Evolutionary conservation across 1,140 invertebrate species (phyloP).

Genomic region (Medauroidea extradentata): DNA sequence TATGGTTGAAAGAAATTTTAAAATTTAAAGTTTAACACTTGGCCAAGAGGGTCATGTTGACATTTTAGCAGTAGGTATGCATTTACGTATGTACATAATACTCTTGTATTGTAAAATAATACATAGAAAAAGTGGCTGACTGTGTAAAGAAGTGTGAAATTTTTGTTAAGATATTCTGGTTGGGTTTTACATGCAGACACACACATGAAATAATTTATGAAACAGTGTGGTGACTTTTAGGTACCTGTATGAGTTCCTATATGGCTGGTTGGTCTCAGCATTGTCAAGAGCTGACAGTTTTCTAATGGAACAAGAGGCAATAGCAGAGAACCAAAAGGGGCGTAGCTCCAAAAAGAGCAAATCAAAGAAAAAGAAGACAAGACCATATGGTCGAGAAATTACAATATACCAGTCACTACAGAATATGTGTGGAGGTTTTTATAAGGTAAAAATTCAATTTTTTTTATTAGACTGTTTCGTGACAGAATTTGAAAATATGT

Average conservation of each 20-base stretch:
- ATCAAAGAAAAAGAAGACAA: conserved; percentile 63
- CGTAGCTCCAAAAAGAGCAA: conserved; percentile 51
- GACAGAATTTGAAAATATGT: neutral
- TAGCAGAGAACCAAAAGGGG: conserved; percentile 35
- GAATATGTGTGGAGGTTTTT: conserved; percentile 92
- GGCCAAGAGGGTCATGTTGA: too few relatives aligned
- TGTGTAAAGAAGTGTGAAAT: too few relatives aligned
- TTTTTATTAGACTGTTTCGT: conserved; percentile 4
- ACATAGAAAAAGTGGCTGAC: too few relatives aligned
- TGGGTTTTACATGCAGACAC: too few relatives aligned
- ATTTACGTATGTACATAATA: too few relatives aligned
- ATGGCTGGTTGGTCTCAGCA: conserved; percentile 88
- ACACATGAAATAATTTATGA: too few relatives aligned
- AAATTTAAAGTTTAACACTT: too few relatives aligned
- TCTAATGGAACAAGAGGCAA: conserved; percentile 67
- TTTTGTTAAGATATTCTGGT: too few relatives aligned
- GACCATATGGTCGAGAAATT: conserved; percentile 77
- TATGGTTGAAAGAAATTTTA: too few relatives aligned
- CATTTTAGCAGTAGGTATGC: too few relatives aligned
- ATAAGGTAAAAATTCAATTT: conserved; percentile 61
- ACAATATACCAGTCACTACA: conserved; percentile 82
- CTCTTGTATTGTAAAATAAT: too few relatives aligned
- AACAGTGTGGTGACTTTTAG: too few relatives aligned
- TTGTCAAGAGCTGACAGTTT: conserved; percentile 84
- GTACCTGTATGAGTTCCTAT: conserved; percentile 94